A percentile compares a stretch with the other conserved stretches of the same genome.
These are phyloP conservation scores for Brachypodius melanocephalos DNA, from an alignment of 2,113 vertebrate genomes.

Conservation along the genomic window DNA sequence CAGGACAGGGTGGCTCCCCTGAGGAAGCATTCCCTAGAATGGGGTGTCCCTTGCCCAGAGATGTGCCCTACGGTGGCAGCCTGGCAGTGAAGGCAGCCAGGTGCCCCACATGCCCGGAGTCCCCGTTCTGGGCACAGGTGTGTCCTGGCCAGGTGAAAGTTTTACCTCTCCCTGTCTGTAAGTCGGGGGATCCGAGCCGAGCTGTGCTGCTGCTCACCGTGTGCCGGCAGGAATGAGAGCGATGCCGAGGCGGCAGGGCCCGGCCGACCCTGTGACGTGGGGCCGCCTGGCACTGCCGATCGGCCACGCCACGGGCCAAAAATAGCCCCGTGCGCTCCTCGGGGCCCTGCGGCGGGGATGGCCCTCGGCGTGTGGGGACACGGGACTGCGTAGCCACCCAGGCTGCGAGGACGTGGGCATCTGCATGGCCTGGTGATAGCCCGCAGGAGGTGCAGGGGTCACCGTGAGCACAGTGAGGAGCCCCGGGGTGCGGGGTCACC, in stretches of 20 bases:
- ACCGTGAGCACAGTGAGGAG: not conserved
- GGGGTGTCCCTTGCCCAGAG: not conserved
- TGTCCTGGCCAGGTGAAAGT: not conserved
- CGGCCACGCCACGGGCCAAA: not conserved
- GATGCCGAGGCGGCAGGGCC: not conserved
- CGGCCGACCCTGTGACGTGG: not conserved
- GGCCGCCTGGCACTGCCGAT: not conserved
- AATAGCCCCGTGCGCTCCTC: not conserved
- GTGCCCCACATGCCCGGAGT: not conserved
- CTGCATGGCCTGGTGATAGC: rapidly evolving
- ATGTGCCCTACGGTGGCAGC: not conserved
- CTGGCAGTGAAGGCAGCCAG: not conserved
- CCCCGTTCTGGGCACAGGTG: not conserved
- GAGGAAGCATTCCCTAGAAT: not conserved
- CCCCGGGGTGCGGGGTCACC: not conserved
- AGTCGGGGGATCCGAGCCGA: not conserved
- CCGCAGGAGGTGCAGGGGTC: not conserved
- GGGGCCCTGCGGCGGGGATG: not conserved
- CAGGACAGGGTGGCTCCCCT: not conserved
- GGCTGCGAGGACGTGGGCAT: not conserved
- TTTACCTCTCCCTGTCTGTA: slow-evolving; percentile 12
- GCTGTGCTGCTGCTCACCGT: not conserved
- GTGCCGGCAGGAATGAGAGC: not conserved
- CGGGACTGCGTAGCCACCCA: rapidly evolving
- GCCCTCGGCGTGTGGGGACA: not conserved